phyloP scores from a whole-genome alignment of 2,113 vertebrate genomes.

The Scytalopus superciliaris region DNA sequence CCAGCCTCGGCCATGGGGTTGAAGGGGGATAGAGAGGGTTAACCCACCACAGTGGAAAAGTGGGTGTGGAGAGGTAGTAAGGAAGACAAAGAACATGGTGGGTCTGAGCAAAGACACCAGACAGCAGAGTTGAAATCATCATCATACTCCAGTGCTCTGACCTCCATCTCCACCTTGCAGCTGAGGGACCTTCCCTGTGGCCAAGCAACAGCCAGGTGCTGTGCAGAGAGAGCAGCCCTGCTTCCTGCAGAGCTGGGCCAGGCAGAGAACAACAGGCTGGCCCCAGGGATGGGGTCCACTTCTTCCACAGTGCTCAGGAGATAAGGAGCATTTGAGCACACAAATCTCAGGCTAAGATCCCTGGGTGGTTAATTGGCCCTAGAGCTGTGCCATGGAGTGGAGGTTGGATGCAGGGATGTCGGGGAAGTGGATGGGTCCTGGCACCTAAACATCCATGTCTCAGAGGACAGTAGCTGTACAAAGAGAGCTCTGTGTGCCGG shows the following conservation, averaged over 20 bases:
- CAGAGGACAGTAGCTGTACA: background rate
- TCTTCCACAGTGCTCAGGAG: background rate
- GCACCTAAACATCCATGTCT: background rate
- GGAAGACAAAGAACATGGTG: background rate
- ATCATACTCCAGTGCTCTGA: background rate
- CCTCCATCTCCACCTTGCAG: background rate
- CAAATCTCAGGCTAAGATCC: background rate
- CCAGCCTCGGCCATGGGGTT: background rate
- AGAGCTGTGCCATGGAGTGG: background rate
- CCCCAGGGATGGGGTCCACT: background rate
- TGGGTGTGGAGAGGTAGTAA: rapidly evolving
- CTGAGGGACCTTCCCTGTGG: background rate
- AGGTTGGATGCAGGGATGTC: background rate
- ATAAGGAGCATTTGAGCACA: background rate
- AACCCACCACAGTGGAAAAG: background rate
- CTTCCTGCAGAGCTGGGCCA: background rate
- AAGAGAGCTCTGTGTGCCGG: background rate
- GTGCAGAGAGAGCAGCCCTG: background rate
- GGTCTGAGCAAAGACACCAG: background rate
- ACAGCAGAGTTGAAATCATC: background rate
- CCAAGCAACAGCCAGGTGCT: rapidly evolving
- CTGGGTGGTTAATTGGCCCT: background rate
- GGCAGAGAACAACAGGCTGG: background rate
- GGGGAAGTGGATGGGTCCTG: background rate
- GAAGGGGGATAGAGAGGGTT: rapidly evolving